Evolutionary conservation across 2,113 vertebrate species (phyloP).

Genomic region (Ptilorrhoa leucosticta): DNA sequence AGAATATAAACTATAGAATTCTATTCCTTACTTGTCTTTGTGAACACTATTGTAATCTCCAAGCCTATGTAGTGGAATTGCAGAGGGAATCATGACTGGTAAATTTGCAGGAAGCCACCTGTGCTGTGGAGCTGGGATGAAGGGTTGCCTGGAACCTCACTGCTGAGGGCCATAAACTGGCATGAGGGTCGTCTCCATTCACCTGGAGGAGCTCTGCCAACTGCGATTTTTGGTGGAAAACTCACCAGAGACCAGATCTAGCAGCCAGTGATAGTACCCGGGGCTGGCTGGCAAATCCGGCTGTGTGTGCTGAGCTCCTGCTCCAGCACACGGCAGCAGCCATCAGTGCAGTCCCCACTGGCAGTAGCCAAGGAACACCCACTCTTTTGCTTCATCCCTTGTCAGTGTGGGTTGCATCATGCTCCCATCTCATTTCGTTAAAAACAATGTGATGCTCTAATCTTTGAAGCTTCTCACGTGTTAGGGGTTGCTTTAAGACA

Average conservation of each 20-base stretch:
- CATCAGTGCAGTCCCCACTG: background rate
- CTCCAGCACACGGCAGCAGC: fast-evolving
- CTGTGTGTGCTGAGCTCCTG: background rate
- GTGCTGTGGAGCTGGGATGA: background rate
- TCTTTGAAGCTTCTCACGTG: background rate
- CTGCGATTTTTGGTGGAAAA: background rate
- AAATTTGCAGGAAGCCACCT: background rate
- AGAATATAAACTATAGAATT: background rate
- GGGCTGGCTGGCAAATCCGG: background rate
- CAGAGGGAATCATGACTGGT: background rate
- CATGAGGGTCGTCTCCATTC: background rate
- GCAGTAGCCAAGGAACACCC: background rate
- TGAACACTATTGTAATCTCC: background rate
- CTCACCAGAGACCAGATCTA: background rate
- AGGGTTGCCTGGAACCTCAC: background rate
- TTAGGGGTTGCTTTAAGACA: background rate
- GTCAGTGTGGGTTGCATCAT: background rate
- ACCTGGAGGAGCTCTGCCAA: background rate
- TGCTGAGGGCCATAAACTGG: background rate
- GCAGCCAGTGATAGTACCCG: background rate
- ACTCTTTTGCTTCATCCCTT: background rate
- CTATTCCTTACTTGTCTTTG: background rate
- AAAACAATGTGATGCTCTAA: background rate
- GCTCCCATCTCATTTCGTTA: background rate
- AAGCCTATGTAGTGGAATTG: background rate